These are phyloP conservation scores for Mamestra brassicae DNA, from an alignment of 2,888 invertebrate species.

Conservation along the genomic window DNA sequence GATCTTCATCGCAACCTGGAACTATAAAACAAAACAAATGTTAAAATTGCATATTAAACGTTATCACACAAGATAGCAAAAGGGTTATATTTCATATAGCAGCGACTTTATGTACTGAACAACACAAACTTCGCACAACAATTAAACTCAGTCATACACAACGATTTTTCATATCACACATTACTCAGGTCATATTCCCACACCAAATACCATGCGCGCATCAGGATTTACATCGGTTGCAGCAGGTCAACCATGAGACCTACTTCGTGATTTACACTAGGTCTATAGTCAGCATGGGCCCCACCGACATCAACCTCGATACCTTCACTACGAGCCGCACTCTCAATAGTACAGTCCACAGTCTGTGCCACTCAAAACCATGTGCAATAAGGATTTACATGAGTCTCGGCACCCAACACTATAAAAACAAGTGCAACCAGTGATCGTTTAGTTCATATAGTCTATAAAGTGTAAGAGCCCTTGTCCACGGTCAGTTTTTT, in stretches of 20 bases:
- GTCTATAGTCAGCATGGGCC: conserved; percentile 7
- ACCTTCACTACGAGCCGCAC: background rate
- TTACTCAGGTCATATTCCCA: conserved; percentile 4
- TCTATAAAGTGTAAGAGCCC: background rate
- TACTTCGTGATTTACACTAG: conserved; percentile 3
- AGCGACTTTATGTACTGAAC: too few relatives aligned
- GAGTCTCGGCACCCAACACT: background rate
- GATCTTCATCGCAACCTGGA: too few relatives aligned
- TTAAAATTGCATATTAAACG: too few relatives aligned
- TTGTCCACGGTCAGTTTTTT: too few relatives aligned
- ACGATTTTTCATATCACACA: background rate
- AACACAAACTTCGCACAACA: too few relatives aligned
- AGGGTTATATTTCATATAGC: too few relatives aligned
- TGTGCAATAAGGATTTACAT: conserved; percentile 4
- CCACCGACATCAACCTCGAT: conserved; percentile 4
- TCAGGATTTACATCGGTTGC: conserved; percentile 1
- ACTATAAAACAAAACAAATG: too few relatives aligned
- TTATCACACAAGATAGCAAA: too few relatives aligned
- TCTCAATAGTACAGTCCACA: conserved; percentile 1
- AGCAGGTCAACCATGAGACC: conserved; percentile 7
- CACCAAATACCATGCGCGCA: conserved; percentile 17
- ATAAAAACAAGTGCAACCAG: background rate
- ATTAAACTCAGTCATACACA: too few relatives aligned
- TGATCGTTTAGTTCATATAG: background rate
- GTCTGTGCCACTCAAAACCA: background rate